Evolutionary conservation across 2,797 vertebrate species (phyloP).

Genomic region (Diplodus puntazzo): DNA sequence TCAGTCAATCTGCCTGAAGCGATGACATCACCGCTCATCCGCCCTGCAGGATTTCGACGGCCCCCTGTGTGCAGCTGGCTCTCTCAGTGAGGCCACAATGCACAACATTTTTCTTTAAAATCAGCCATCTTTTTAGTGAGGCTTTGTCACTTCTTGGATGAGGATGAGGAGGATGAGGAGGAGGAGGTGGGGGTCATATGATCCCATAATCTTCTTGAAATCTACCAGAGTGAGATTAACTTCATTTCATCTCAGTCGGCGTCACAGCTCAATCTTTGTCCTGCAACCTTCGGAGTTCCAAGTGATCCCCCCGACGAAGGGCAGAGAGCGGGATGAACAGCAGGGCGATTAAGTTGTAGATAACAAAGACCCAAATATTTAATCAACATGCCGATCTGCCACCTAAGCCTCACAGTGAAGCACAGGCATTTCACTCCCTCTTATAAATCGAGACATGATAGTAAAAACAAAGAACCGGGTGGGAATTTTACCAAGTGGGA

Average conservation of each 20-base stretch:
- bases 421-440: conserved; percentile 12
- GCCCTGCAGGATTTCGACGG: conserved; percentile 9
- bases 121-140: conserved; percentile 15
- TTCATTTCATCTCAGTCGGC: conserved; percentile 70
- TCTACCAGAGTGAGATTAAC: conserved; percentile 78
- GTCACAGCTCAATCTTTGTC: conserved; percentile 61
- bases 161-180: neutral
- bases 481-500: conserved; percentile 5
- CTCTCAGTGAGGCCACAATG: neutral
- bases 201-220: conserved; percentile 79
- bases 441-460: neutral
- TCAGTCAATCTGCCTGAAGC: conserved; percentile 10
- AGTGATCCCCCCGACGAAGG: conserved; percentile 48
- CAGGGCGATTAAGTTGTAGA: conserved; percentile 57
- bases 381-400: conserved; percentile 67
- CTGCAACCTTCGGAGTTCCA: conserved; percentile 30
- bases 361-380: conserved; percentile 70
- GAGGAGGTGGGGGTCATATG: conserved; percentile 42
- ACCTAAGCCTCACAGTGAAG: conserved; percentile 24
- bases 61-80: neutral
- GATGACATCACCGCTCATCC: neutral
- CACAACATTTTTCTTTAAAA: conserved; percentile 11
- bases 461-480: neutral
- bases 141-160: conserved; percentile 31
- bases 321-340: conserved; percentile 50